phyloP scores from a whole-genome alignment of 2,888 invertebrate species.

The Limenitis arthemis region DNA sequence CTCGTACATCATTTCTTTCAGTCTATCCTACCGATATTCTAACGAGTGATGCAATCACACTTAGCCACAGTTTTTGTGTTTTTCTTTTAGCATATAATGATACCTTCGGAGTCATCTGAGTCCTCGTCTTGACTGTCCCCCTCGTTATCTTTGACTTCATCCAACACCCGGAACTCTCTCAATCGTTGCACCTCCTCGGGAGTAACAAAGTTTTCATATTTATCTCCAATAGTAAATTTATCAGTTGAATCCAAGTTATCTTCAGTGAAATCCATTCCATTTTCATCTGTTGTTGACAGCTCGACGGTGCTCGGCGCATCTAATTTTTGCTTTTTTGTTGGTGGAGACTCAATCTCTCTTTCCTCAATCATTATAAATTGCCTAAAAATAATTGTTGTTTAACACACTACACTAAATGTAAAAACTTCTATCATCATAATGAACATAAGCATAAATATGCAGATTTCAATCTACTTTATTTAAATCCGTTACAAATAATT shows the following conservation, averaged over 20 bases:
- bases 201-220: conserved; percentile 40
- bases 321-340: conserved; percentile 38
- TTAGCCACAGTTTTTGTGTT: neutral
- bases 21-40: too few relatives aligned
- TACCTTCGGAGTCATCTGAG: conserved; percentile 48
- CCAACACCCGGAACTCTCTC: conserved; percentile 57
- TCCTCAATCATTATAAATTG: conserved; percentile 20
- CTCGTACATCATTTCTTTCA: too few relatives aligned
- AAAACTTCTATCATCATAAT: neutral
- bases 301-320: conserved; percentile 13
- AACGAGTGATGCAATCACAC: too few relatives aligned
- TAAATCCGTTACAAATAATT: too few relatives aligned
- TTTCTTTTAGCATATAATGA: conserved; percentile 1
- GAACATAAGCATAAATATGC: neutral
- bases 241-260: conserved; percentile 24
- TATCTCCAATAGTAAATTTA: conserved; percentile 29
- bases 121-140: conserved; percentile 57
- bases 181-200: conserved; percentile 48
- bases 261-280: conserved; percentile 24
- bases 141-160: conserved; percentile 59
- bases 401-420: neutral
- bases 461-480: too few relatives aligned
- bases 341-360: conserved; percentile 28
- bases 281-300: neutral
- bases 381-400: conserved; percentile 23